Evolutionary conservation across 2,797 vertebrate species (phyloP).

Genomic region (Clarias platycephalus): DNA sequence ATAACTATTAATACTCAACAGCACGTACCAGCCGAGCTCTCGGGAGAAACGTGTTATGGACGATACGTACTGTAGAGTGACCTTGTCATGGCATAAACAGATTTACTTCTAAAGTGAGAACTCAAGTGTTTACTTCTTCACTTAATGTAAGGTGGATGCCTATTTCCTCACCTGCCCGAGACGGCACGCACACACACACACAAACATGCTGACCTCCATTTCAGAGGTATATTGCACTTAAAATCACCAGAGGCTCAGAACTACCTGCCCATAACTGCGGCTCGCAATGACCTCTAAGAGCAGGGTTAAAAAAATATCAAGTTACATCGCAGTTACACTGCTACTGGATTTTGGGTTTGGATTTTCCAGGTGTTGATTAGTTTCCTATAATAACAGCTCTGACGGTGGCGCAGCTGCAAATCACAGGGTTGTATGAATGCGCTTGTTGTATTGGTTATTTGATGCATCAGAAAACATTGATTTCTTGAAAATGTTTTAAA

Average conservation of each 20-base stretch:
- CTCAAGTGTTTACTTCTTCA: neutral
- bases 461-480: too few relatives aligned
- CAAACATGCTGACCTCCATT: neutral
- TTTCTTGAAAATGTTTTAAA: too few relatives aligned
- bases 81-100: slow-evolving; percentile 11
- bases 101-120: neutral
- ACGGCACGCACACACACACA: neutral
- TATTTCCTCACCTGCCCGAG: slow-evolving; percentile 2
- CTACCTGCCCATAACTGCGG: neutral
- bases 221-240: neutral
- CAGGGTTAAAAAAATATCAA: neutral
- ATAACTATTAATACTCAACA: slow-evolving; percentile 16
- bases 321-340: neutral
- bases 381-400: neutral
- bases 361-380: neutral
- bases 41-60: neutral
- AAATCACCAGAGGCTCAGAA: slow-evolving; percentile 5
- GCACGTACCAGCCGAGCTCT: neutral
- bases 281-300: neutral
- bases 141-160: neutral
- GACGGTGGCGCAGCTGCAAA: neutral
- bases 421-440: neutral
- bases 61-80: neutral
- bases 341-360: neutral
- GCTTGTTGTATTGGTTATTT: neutral